phyloP scores from a whole-genome alignment of 2,888 invertebrate species.

The Apotomis betuletana region DNA sequence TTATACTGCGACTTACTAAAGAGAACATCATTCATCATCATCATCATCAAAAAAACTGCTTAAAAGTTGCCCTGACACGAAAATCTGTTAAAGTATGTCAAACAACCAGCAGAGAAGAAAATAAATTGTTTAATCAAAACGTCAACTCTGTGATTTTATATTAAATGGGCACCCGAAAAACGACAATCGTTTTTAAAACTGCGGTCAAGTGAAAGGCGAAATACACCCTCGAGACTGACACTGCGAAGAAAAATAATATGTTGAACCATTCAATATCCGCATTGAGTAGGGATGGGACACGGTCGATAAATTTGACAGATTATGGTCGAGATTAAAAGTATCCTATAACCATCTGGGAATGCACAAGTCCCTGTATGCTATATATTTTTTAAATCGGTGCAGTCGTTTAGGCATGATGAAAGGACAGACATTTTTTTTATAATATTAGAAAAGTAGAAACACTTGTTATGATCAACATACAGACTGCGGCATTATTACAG shows the following conservation, averaged over 20 bases:
- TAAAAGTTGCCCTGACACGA: too few relatives aligned
- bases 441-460: too few relatives aligned
- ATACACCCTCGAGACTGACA: not conserved
- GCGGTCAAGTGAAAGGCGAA: slow-evolving; percentile 26
- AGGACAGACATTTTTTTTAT: too few relatives aligned
- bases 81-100: not conserved
- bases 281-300: slow-evolving; percentile 6
- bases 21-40: too few relatives aligned
- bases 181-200: slow-evolving; percentile 30
- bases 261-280: slow-evolving; percentile 33
- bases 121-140: not conserved
- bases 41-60: too few relatives aligned
- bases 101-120: not conserved
- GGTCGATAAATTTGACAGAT: not conserved
- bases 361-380: too few relatives aligned
- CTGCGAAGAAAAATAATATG: slow-evolving; percentile 29
- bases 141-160: not conserved
- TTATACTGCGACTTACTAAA: too few relatives aligned
- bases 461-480: too few relatives aligned
- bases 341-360: too few relatives aligned
- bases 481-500: too few relatives aligned
- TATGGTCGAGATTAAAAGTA: not conserved
- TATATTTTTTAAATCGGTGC: too few relatives aligned
- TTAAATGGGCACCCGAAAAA: not conserved
- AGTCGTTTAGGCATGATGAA: too few relatives aligned